Evolutionary conservation across 2,113 vertebrate genomes (phyloP).

Genomic region (Psettodes erumei): DNA sequence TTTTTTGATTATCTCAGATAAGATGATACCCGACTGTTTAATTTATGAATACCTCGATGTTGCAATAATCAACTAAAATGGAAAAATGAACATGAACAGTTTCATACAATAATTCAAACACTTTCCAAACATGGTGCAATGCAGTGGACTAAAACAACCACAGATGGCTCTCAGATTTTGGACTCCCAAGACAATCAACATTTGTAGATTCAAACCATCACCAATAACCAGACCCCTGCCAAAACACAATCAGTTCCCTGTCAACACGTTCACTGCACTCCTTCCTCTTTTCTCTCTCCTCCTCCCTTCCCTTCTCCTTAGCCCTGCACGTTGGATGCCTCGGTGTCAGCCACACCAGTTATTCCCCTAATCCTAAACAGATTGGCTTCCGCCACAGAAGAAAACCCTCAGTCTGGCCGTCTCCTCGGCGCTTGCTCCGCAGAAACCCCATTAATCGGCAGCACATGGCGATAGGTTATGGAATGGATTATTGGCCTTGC

Average conservation of each 20-base stretch:
- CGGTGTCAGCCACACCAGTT: conserved; percentile 82
- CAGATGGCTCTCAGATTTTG: conserved; percentile 48
- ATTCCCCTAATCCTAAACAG: conserved; percentile 85
- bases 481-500: conserved; percentile 80
- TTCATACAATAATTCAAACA: conserved; percentile 8
- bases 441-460: conserved; percentile 82
- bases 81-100: conserved; percentile 2
- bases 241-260: conserved; percentile 73
- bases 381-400: conserved; percentile 81
- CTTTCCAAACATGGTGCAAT: conserved; percentile 15
- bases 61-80: conserved; percentile 5
- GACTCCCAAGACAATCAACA: conserved; percentile 49
- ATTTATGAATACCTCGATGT: conserved; percentile 24
- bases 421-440: conserved; percentile 77
- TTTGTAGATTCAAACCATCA: conserved; percentile 57
- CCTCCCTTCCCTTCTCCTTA: conserved; percentile 39
- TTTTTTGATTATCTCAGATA: conserved; percentile 49
- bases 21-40: conserved; percentile 21
- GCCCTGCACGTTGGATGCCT: conserved; percentile 73
- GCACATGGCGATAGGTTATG: conserved; percentile 84
- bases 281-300: conserved; percentile 45
- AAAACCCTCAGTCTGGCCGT: conserved; percentile 81
- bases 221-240: conserved; percentile 53
- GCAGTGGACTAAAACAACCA: conserved; percentile 21
- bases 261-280: conserved; percentile 57